Evolutionary conservation across 37 sponge, comb jelly and placozoan species (phyloP).

Genomic region (Ianthella basta): DNA sequence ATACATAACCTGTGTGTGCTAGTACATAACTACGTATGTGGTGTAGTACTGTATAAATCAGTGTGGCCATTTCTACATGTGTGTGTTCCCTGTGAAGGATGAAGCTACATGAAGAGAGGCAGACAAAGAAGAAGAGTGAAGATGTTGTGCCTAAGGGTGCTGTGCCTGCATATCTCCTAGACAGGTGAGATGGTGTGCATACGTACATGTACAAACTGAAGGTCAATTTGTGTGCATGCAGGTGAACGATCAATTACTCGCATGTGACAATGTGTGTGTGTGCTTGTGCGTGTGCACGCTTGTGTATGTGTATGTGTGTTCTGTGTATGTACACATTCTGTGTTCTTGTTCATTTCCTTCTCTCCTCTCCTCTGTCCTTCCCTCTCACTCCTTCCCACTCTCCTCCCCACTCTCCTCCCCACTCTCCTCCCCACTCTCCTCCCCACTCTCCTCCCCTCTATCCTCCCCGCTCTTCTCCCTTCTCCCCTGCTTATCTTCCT

Average conservation of each 20-base stretch:
- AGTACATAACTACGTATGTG: neutral
- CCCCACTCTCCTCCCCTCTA: neutral
- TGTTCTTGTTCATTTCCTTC: neutral
- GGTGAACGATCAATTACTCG: too few relatives aligned
- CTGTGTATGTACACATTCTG: too few relatives aligned
- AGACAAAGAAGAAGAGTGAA: constrained; percentile 81
- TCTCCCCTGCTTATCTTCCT: neutral
- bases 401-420: neutral
- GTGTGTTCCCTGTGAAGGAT: constrained; percentile 42
- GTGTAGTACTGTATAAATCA: neutral
- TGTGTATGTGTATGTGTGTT: too few relatives aligned
- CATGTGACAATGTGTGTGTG: too few relatives aligned
- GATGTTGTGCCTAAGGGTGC: constrained; percentile 93
- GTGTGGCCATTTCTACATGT: neutral
- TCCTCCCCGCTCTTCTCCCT: too few relatives aligned
- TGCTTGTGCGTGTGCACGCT: too few relatives aligned
- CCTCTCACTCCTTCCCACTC: neutral
- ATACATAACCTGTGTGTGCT: too few relatives aligned
- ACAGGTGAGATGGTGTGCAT: constrained; percentile 56
- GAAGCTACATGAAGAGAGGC: constrained; percentile 89
- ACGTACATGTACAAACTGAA: too few relatives aligned
- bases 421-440: neutral
- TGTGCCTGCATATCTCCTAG: constrained; percentile 96
- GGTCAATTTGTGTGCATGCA: neutral
- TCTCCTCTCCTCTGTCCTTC: neutral